A percentile compares a stretch with the other conserved stretches of the same genome.
phyloP scores from a whole-genome alignment of 2,888 invertebrate genomes.

The Orchestes rusci region DNA sequence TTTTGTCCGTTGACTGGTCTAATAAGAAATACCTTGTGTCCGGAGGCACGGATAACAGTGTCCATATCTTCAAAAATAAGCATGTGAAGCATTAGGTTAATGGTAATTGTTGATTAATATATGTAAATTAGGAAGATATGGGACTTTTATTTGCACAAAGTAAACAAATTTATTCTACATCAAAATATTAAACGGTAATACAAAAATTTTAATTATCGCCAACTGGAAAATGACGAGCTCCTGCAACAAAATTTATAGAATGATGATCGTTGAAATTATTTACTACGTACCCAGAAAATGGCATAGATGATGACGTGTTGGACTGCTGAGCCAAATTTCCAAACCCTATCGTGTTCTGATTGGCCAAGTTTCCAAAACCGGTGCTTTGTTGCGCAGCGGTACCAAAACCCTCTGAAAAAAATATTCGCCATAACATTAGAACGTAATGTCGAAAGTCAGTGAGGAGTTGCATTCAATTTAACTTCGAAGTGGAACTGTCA shows the following conservation, averaged over 20 bases:
- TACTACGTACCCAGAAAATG: conserved; percentile 39
- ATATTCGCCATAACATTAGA: background rate
- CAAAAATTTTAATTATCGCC: conserved; percentile 35
- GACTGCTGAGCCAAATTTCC: conserved; percentile 57
- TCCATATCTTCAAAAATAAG: conserved; percentile 71
- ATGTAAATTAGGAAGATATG: too few species aligned
- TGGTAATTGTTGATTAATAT: background rate
- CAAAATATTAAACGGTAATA: background rate
- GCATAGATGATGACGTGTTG: conserved; percentile 35
- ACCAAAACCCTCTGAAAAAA: conserved; percentile 44
- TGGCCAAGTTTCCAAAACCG: conserved; percentile 57
- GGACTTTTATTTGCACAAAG: too few species aligned
- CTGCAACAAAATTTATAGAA: conserved; percentile 31
- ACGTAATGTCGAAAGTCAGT: background rate
- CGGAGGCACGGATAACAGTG: conserved; percentile 87
- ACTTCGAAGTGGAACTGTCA: too few species aligned
- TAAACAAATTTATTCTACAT: too few species aligned
- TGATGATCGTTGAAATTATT: background rate
- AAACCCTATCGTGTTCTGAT: conserved; percentile 57
- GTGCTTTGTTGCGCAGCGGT: conserved; percentile 32
- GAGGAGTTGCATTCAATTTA: too few species aligned
- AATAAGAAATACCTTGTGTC: conserved; percentile 79
- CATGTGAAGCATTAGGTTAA: conserved; percentile 16
- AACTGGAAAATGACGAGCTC: conserved; percentile 41
- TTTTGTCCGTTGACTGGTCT: conserved; percentile 91